Evolutionary conservation across 2,113 vertebrate genomes (phyloP), one percentile per base, ranked within the genome.

Genomic region (Elgaria multicarinata): DNA sequence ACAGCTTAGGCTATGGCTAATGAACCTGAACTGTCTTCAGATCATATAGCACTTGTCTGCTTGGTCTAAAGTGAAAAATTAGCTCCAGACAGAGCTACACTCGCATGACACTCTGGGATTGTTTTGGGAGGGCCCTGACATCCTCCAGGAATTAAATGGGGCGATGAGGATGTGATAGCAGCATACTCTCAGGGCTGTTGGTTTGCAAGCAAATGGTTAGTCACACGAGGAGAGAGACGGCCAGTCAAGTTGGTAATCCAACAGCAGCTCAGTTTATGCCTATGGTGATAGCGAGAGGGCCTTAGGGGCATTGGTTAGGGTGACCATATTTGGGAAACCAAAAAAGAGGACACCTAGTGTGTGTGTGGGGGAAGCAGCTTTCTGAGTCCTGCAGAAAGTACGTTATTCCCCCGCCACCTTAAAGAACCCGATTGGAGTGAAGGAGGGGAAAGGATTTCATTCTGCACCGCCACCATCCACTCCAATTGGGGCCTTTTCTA

Each of bases 1-100:
- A 58, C 62, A 85, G 82, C 75, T 85, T 85, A 90, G 74, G 50
- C 74, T 76, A 31, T 58, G 50, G 46, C 82, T 85, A 90, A 44
- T 85, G 74, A 90, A 31, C 64, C 88, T 44, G 39, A 78, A n/a
- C 39, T 58, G 66, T 28, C 75, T 44, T 85, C 24, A 39, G 36
- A 79, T 33, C 83, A 28, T 53, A 36, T 50, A 7, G 44, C 4
- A 12, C 18, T 42, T 67, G 36, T 79, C 76, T 69, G 39, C 75
- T 46, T 20, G 33, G 26, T 9, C 64, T 67, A 14, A 69, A 83
- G 33, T 66, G 33, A 84, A 42, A 66, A 79, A 79, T 79, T 79
- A 26, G 76, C 44, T 87, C 2, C 28, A 71, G 46, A 77, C 82
- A 85, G 46, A 55, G 12, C 22, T 85, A n/a, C 14, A 2, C 16